Conservation (phyloP, 2,797 vertebrate species). For the Botia almorhae region DNA sequence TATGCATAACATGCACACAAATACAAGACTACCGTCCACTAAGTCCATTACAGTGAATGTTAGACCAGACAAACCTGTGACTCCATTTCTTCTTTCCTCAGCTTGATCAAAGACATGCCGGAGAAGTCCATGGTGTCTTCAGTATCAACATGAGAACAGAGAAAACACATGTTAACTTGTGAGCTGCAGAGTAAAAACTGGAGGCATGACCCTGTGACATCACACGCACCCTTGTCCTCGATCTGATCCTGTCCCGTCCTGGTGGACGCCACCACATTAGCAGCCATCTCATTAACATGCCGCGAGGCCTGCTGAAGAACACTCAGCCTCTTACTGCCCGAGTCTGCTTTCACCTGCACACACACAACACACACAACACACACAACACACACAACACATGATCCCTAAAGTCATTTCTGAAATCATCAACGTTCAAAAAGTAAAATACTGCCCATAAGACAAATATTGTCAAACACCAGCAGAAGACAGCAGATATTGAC, state of each 20-base stretch:
- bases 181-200: background rate
- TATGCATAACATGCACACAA: background rate
- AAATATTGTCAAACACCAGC: too few relatives aligned
- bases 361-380: constrained; percentile 11
- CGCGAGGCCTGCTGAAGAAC: constrained; percentile 92
- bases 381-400: too few relatives aligned
- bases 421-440: too few relatives aligned
- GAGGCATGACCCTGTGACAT: background rate
- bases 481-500: too few relatives aligned
- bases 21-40: background rate
- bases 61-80: constrained; percentile 83
- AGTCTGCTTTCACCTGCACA: constrained; percentile 89
- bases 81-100: constrained; percentile 96
- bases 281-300: constrained; percentile 90
- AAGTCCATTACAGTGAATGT: too few relatives aligned
- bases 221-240: constrained; percentile 84
- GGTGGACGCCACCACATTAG: constrained; percentile 92
- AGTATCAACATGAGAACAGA: constrained; percentile 9
- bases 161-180: background rate
- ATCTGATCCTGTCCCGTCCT: constrained; percentile 90
- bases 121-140: constrained; percentile 97
- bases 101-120: constrained; percentile 93
- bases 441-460: too few relatives aligned
- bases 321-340: constrained; percentile 83
- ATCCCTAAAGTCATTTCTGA: too few relatives aligned